phyloP scores from a whole-genome alignment of 2,888 invertebrate genomes.

The Eupelmus urozonus region DNA sequence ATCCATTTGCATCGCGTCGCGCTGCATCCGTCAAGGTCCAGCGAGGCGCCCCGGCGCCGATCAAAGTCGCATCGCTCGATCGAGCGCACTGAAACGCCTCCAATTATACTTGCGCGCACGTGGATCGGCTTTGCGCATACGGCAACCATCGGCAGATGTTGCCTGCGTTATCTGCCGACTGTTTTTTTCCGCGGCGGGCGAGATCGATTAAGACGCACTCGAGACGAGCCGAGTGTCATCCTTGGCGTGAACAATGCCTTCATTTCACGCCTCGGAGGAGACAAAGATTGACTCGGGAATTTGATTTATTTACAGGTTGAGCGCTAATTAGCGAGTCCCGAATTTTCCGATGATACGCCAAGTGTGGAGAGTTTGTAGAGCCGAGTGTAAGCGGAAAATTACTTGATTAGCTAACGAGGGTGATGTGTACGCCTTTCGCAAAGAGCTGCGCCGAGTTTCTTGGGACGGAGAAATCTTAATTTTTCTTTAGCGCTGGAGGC shows the following conservation, averaged over 20 bases:
- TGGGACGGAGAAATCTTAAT: too few relatives aligned
- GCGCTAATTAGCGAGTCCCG: not conserved
- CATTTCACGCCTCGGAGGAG: not conserved
- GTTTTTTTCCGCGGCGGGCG: conserved; percentile 22
- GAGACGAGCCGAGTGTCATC: not conserved
- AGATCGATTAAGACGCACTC: conserved; percentile 30
- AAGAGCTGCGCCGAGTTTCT: too few relatives aligned
- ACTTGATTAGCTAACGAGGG: not conserved
- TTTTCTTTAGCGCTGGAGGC: not conserved
- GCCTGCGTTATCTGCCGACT: conserved; percentile 33
- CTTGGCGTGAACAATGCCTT: conserved; percentile 23
- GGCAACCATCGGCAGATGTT: conserved; percentile 18
- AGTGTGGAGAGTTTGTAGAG: too few relatives aligned
- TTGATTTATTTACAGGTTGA: not conserved
- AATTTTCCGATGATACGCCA: not conserved
- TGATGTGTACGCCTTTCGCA: too few relatives aligned
- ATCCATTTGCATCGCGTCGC: not conserved
- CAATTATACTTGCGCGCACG: not conserved
- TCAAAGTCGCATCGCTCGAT: too few relatives aligned
- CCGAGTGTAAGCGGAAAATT: too few relatives aligned
- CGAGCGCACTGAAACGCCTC: too few relatives aligned
- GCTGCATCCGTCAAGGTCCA: conserved; percentile 30
- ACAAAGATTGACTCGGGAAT: not conserved
- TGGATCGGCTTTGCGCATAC: not conserved
- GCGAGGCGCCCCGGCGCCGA: too few relatives aligned